Evolutionary conservation across 2,888 invertebrate genomes (phyloP), one percentile per base, ranked within the genome.

Genomic region (Hanleya hanleyi): DNA sequence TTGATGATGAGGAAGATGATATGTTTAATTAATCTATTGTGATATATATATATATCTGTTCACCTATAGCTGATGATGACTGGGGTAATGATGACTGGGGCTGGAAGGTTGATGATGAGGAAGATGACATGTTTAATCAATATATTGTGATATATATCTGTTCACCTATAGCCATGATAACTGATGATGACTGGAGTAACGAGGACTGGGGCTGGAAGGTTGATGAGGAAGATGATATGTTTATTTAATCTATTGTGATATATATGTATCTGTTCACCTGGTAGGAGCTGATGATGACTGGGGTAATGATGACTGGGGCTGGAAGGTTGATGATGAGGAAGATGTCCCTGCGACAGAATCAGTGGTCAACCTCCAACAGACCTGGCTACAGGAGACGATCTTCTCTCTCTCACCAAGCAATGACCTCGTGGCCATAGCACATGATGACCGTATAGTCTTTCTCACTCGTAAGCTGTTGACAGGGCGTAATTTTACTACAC

Each of bases 371-470:
- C 37, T 73, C 29, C 71, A 76, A 41, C 73, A 83, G 32, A 92
- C 92, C 78, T 95, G 95, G 94, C 89, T 95, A 18, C 94, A 94
- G 85, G 92, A 93, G 22, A 93, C 94, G 78, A 91, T 93, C 73
- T 89, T 94, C 77, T 94, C 95, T 0, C 88, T 94, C n/a, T 90
- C 87, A 29, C 95, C 96, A 1, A 93, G 94, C 51, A 94, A 94
- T 57, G 95, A 96, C 87, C 87, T 95, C 35, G 91, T 96, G 78
- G 94, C 93, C 0, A 87, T 96, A 75, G 94, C 94, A 0, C 92
- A 93, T 85, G 93, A 93, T 68, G 92, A 93, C 75, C 93, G 93
- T 84, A 89, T 95, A 74, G 93, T 94, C 0, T 92, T 95, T 74
- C 90, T 95, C 61, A 75, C 86, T 35, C 85, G 87, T 87, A 80